phyloP scores from a whole-genome alignment of 2,113 vertebrate species.

The Gallinago undulata region DNA sequence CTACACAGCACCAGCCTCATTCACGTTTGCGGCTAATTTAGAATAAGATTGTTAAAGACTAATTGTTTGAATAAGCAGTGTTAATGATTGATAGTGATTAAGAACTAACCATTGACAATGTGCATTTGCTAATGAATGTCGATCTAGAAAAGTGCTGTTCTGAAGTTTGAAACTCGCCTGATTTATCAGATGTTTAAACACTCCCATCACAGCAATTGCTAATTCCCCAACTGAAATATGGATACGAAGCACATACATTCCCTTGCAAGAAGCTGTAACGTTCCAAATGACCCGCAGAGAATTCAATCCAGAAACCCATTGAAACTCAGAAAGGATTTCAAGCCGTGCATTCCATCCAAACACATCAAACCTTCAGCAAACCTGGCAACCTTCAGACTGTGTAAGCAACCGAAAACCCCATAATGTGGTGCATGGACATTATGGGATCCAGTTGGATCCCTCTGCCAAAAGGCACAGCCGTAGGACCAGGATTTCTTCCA shows the following conservation, averaged over 20 bases:
- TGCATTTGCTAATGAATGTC: slow-evolving; percentile 14
- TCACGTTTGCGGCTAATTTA: background rate
- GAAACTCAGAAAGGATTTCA: background rate
- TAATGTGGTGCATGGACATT: background rate
- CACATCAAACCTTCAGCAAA: background rate
- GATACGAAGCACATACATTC: background rate
- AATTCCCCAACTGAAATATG: background rate
- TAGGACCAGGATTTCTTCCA: background rate
- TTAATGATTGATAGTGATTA: slow-evolving; percentile 7
- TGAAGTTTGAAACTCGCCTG: background rate
- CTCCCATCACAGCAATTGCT: background rate
- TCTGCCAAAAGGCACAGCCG: background rate
- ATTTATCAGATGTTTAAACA: slow-evolving; percentile 10
- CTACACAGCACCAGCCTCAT: background rate
- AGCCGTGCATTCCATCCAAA: background rate
- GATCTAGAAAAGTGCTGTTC: background rate
- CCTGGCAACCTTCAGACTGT: background rate
- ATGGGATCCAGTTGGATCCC: background rate
- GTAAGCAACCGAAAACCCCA: background rate
- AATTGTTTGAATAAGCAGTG: background rate
- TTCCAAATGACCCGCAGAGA: background rate
- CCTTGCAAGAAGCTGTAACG: background rate
- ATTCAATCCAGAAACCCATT: background rate
- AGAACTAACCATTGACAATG: background rate
- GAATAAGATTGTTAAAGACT: background rate